Evolutionary conservation across 2,113 vertebrate genomes (phyloP).

Genomic region (Thryonomys swinderianus): DNA sequence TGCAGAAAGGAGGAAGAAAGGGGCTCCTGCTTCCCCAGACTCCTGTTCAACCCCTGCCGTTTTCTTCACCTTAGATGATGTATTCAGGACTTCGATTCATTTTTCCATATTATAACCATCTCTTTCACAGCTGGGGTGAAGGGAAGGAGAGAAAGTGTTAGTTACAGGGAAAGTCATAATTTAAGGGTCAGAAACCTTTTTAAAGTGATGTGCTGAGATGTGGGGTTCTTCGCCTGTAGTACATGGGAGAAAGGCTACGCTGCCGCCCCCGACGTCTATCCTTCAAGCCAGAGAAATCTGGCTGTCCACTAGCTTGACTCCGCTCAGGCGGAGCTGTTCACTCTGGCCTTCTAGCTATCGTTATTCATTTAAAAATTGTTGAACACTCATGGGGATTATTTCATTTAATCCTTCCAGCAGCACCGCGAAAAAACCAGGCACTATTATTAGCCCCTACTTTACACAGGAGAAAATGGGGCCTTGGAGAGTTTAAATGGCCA

Average conservation of each 20-base stretch:
- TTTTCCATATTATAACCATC: conserved; percentile 78
- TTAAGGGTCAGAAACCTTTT: conserved; percentile 75
- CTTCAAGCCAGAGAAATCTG: background rate
- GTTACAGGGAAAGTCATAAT: conserved; percentile 62
- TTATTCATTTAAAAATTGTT: conserved; percentile 56
- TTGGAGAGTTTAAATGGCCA: conserved; percentile 43
- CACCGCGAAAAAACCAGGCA: conserved; percentile 44
- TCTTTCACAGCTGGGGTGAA: conserved; percentile 77
- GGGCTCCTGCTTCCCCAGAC: conserved; percentile 53
- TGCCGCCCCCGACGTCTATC: fast-evolving
- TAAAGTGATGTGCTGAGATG: conserved; percentile 17
- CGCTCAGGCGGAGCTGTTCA: background rate
- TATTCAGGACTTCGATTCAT: conserved; percentile 76
- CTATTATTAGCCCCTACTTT: conserved; percentile 34
- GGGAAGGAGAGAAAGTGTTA: conserved; percentile 64
- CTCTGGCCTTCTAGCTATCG: background rate
- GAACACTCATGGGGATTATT: conserved; percentile 47
- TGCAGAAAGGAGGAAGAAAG: background rate
- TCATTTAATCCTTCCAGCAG: conserved; percentile 50
- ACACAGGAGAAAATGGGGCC: conserved; percentile 38
- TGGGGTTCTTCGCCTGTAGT: conserved; percentile 35
- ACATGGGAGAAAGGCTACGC: background rate
- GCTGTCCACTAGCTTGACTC: background rate
- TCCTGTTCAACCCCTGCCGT: conserved; percentile 69
- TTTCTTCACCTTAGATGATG: conserved; percentile 76